Evolutionary conservation across 1,140 invertebrate species (phyloP).

Genomic region (Hirudo medicinalis): DNA sequence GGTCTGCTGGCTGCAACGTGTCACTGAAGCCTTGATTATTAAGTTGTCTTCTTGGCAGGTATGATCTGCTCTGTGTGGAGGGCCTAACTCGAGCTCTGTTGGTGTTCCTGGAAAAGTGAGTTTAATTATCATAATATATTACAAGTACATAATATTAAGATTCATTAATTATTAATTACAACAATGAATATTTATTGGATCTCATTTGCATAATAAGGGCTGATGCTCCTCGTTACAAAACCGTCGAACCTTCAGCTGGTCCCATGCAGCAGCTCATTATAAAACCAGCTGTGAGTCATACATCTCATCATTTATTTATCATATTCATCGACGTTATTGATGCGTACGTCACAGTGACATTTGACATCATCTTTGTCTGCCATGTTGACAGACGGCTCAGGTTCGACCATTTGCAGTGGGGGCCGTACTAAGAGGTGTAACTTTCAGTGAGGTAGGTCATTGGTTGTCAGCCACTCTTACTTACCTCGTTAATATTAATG

Average conservation of each 20-base stretch:
- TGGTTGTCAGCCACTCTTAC: too few relatives aligned
- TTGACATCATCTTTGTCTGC: background rate
- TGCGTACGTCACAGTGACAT: background rate
- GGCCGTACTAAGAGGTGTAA: constrained; percentile 73
- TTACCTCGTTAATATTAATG: background rate
- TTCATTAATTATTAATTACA: too few relatives aligned
- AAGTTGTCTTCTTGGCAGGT: constrained; percentile 41
- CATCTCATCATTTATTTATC: too few relatives aligned
- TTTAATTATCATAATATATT: too few relatives aligned
- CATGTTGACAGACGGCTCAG: constrained; percentile 46
- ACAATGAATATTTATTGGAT: too few relatives aligned
- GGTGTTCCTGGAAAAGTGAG: constrained; percentile 68
- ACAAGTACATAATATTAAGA: too few relatives aligned
- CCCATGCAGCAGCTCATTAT: constrained; percentile 52
- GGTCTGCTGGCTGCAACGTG: background rate
- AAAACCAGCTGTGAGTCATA: constrained; percentile 48
- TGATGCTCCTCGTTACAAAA: constrained; percentile 30
- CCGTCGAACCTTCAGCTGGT: constrained; percentile 14
- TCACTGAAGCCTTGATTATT: background rate
- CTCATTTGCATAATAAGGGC: constrained; percentile 24
- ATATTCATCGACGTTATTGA: constrained; percentile 6
- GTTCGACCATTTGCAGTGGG: constrained; percentile 79
- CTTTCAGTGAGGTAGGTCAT: constrained; percentile 53
- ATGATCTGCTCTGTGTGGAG: constrained; percentile 90
- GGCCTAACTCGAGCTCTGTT: constrained; percentile 69